Conservation (phyloP, 2,888 invertebrate species). For the Quadriops clusia region DNA sequence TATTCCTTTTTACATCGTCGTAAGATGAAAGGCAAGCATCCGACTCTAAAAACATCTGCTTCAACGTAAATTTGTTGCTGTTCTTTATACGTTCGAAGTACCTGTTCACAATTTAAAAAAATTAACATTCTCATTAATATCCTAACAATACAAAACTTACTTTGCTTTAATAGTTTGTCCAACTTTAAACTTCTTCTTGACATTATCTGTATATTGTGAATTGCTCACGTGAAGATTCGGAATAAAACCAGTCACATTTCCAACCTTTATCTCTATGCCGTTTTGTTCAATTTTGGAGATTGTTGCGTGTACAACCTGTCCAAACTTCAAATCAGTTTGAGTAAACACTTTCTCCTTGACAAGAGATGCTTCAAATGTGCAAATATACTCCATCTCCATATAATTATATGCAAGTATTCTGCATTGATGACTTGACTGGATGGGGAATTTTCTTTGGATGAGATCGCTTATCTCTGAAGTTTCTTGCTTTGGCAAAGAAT, state of each 20-base stretch:
- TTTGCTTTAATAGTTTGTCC: constrained; percentile 48
- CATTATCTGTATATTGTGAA: constrained; percentile 29
- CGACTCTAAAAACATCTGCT: constrained; percentile 48
- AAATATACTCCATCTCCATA: constrained; percentile 53
- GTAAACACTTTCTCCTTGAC: constrained; percentile 47
- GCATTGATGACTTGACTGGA: constrained; percentile 37
- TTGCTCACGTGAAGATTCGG: constrained; percentile 47
- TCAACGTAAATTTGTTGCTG: constrained; percentile 50
- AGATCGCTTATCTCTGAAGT: constrained; percentile 37
- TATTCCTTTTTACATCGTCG: constrained; percentile 40
- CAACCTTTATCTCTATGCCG: constrained; percentile 41
- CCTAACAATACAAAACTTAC: constrained; percentile 20
- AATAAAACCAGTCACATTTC: constrained; percentile 45
- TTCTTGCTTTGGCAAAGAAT: constrained; percentile 27
- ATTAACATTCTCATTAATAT: constrained; percentile 1
- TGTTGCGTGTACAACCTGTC: constrained; percentile 43
- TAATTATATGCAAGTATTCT: constrained; percentile 55
- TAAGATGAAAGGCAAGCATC: constrained; percentile 41
- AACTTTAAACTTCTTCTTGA: constrained; percentile 43
- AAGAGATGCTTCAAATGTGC: constrained; percentile 48
- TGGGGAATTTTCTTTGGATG: constrained; percentile 39
- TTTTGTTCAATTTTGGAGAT: constrained; percentile 39
- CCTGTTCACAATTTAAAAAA: constrained; percentile 13
- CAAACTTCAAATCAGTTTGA: constrained; percentile 40
- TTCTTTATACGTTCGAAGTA: too few species aligned